phyloP scores from a whole-genome alignment of 2,888 invertebrate genomes.

The Blomia tropicalis region DNA sequence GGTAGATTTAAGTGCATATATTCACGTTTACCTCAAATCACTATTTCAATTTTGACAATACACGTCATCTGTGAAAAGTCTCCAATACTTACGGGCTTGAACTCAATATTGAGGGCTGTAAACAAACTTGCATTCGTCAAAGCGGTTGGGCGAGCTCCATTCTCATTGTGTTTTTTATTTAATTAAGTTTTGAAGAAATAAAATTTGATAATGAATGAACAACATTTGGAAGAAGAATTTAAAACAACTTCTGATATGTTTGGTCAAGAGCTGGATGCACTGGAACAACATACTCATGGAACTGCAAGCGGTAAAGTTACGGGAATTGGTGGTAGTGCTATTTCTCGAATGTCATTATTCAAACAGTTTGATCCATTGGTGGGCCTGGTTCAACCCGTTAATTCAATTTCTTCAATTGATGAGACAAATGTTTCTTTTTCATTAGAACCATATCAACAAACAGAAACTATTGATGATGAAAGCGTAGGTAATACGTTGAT shows the following conservation, averaged over 20 bases:
- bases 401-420: not conserved
- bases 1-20: too few relatives aligned
- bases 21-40: too few relatives aligned
- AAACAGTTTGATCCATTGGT: constrained; percentile 21
- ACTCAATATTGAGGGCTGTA: too few relatives aligned
- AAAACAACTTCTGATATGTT: constrained; percentile 15
- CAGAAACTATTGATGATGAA: not conserved
- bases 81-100: too few relatives aligned
- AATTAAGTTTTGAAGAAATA: not conserved
- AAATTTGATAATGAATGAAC: not conserved
- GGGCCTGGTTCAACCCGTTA: not conserved
- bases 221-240: constrained; percentile 13
- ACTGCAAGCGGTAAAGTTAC: too few relatives aligned
- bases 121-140: too few relatives aligned
- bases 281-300: constrained; percentile 1
- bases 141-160: too few relatives aligned
- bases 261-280: constrained; percentile 9
- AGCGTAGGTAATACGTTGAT: not conserved
- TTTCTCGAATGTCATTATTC: constrained; percentile 17
- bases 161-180: not conserved
- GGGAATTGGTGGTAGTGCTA: not conserved
- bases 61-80: too few relatives aligned
- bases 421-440: too few relatives aligned
- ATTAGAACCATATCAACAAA: too few relatives aligned
- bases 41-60: too few relatives aligned